Conservation (phyloP, 2,113 vertebrate genomes). For the Platichthys stellatus region DNA sequence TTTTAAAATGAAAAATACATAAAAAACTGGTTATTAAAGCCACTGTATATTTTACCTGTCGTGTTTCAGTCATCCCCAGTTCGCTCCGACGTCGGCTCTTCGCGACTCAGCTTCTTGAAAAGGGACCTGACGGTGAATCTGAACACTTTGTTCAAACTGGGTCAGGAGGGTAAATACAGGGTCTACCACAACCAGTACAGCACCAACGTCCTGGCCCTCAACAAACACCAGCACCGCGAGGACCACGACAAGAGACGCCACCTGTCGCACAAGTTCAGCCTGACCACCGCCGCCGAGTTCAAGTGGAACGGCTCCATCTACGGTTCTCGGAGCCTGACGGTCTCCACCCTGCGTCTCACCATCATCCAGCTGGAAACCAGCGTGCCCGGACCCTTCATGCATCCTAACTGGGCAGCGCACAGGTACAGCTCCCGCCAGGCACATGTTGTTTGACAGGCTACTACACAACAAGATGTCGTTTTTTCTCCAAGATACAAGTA, state of each 20-base stretch:
- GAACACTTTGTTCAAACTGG: constrained; percentile 91
- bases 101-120: constrained; percentile 75
- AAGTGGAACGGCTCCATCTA: constrained; percentile 98
- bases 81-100: constrained; percentile 9
- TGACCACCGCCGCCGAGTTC: constrained; percentile 95
- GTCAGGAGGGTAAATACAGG: constrained; percentile 97
- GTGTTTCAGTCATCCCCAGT: constrained; percentile 53
- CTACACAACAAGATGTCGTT: no score
- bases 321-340: constrained; percentile 92
- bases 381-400: constrained; percentile 94
- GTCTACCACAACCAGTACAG: constrained; percentile 98
- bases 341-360: constrained; percentile 94
- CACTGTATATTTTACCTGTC: no score
- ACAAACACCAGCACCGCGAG: constrained; percentile 98
- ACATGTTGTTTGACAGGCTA: not conserved
- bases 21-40: no score
- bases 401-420: constrained; percentile 99
- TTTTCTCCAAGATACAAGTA: no score
- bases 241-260: constrained; percentile 97
- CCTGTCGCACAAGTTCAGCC: constrained; percentile 97
- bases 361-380: constrained; percentile 97
- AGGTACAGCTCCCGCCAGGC: constrained; percentile 80
- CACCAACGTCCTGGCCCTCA: constrained; percentile 94
- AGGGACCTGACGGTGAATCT: constrained; percentile 88
- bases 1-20: not conserved